Evolutionary conservation across 2,797 vertebrate species (phyloP).

Genomic region (Orientallactaga sibirica): DNA sequence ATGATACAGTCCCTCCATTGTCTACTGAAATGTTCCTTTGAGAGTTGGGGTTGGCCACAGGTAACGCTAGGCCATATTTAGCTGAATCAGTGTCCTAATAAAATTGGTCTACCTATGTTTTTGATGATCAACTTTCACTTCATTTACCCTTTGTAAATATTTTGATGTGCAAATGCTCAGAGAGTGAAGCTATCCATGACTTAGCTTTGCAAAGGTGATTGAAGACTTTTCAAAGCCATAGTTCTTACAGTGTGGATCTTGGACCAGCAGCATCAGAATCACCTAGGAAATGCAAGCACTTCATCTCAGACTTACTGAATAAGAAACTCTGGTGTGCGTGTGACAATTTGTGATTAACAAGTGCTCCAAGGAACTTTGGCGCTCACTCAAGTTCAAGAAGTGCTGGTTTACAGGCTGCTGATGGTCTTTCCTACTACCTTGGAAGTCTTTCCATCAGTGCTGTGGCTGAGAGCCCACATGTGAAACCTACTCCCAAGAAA

Average conservation of each 20-base stretch:
- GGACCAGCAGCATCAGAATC: neutral
- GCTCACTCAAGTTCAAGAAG: neutral
- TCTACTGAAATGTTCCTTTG: neutral
- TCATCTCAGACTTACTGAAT: neutral
- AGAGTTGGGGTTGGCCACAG: neutral
- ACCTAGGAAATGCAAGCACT: neutral
- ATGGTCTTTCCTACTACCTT: neutral
- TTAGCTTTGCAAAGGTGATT: neutral
- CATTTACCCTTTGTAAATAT: constrained; percentile 29
- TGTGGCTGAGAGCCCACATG: neutral
- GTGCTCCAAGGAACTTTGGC: neutral
- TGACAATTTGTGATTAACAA: neutral
- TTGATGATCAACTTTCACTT: neutral
- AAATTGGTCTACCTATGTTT: constrained; percentile 16
- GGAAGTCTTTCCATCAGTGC: neutral
- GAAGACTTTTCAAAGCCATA: neutral
- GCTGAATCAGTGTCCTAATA: neutral
- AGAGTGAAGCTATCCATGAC: neutral
- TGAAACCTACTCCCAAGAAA: neutral
- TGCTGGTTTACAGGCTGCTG: neutral
- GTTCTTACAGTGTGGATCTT: neutral
- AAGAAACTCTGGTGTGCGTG: neutral
- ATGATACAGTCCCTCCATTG: neutral
- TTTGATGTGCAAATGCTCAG: neutral
- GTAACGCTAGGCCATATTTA: neutral